phyloP scores from a whole-genome alignment of 2,113 vertebrate genomes.

The Pygoscelis adeliae region DNA sequence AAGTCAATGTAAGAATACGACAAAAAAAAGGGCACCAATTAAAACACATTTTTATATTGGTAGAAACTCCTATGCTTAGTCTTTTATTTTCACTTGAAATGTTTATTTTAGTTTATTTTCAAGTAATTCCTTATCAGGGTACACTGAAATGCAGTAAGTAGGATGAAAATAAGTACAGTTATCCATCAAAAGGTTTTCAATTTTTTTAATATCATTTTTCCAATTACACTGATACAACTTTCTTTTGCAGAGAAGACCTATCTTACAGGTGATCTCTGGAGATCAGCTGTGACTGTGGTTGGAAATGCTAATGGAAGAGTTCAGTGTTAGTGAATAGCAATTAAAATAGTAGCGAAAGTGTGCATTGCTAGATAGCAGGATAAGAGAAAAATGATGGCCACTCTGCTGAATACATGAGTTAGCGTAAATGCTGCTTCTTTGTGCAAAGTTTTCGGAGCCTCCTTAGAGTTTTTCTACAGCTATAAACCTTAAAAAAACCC shows the following conservation, averaged over 20 bases:
- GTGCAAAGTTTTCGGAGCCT: background rate
- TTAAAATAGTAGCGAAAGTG: background rate
- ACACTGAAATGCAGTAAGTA: background rate
- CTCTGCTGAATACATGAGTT: background rate
- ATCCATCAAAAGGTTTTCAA: background rate
- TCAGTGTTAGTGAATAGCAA: background rate
- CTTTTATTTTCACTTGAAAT: background rate
- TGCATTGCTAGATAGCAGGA: background rate
- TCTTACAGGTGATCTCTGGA: background rate
- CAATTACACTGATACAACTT: background rate
- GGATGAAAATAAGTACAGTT: background rate
- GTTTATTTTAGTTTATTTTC: background rate
- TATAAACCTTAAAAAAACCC: background rate
- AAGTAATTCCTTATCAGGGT: background rate
- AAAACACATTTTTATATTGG: background rate
- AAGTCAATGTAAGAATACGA: background rate
- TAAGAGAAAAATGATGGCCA: background rate
- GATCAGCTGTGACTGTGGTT: background rate
- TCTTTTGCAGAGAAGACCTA: background rate
- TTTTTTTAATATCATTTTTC: background rate
- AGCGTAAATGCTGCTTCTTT: background rate
- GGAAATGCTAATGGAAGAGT: background rate
- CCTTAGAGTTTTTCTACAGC: background rate
- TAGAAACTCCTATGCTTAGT: background rate
- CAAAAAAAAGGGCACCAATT: background rate